Conservation (phyloP, 1,140 invertebrate species). For the Lucilia cuprina region DNA sequence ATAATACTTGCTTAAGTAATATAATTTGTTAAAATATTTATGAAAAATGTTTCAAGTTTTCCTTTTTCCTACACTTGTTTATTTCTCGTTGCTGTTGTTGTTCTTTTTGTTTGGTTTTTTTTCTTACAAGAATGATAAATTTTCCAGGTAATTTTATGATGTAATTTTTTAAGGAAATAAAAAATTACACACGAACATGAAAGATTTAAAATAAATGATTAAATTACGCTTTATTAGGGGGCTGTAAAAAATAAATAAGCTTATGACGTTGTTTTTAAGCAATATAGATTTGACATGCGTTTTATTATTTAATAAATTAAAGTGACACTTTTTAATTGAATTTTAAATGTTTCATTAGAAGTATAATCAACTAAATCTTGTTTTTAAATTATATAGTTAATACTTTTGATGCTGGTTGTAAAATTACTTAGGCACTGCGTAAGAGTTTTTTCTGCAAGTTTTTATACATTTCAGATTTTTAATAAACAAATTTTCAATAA, state of each 20-base stretch:
- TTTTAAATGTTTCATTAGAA: background rate
- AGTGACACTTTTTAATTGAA: background rate
- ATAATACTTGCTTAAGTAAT: conserved; percentile 24
- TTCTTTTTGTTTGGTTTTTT: background rate
- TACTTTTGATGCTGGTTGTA: no score
- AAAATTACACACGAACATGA: conserved; percentile 6
- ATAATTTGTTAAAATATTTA: conserved; percentile 35
- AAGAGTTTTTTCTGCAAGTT: no score
- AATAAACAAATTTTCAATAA: no score
- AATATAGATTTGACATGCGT: background rate
- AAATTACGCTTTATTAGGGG: conserved; percentile 21
- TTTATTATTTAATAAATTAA: background rate
- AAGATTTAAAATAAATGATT: conserved; percentile 29
- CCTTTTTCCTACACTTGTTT: background rate
- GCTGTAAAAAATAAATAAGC: background rate
- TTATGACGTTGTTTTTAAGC: background rate
- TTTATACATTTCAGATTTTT: no score
- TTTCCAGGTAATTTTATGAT: conserved; percentile 25
- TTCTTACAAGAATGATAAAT: conserved; percentile 16
- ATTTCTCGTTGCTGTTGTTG: background rate
- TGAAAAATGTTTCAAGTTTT: conserved; percentile 33
- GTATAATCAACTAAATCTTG: background rate
- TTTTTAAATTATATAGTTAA: background rate
- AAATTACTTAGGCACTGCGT: no score
- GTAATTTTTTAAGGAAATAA: conserved; percentile 16